These are phyloP conservation scores for Yoshiicerus persimilis DNA, from an alignment of 1,140 invertebrate genomes.

Conservation along the genomic window DNA sequence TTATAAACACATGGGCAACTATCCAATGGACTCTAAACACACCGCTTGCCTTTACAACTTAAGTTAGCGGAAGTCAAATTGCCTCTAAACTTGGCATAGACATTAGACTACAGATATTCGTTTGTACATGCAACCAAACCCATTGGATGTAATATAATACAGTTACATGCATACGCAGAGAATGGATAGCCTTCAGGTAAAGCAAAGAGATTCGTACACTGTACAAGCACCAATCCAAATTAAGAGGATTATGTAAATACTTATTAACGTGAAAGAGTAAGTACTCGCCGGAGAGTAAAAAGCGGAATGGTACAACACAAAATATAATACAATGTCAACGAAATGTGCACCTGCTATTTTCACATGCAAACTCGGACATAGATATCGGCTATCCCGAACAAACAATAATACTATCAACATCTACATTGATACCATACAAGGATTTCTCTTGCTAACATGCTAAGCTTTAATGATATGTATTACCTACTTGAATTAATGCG, in stretches of 20 bases:
- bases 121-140: not conserved
- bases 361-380: too few species aligned
- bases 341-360: not conserved
- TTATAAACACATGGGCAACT: not conserved
- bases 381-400: too few species aligned
- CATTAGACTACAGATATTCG: not conserved
- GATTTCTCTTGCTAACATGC: too few species aligned
- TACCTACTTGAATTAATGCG: too few species aligned
- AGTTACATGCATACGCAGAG: too few species aligned
- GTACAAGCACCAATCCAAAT: not conserved
- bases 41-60: not conserved
- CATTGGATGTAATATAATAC: not conserved
- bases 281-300: not conserved
- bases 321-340: not conserved
- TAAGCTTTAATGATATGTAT: too few species aligned
- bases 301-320: too few species aligned
- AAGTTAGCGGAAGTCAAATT: not conserved
- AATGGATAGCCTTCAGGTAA: not conserved
- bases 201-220: not conserved
- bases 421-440: too few species aligned
- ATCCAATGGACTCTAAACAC: not conserved
- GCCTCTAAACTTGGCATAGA: not conserved
- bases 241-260: not conserved
- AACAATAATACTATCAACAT: too few species aligned
- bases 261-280: not conserved